These are phyloP conservation scores for Xiphorhynchus elegans DNA, from an alignment of 2,113 vertebrate genomes.

Conservation along the genomic window DNA sequence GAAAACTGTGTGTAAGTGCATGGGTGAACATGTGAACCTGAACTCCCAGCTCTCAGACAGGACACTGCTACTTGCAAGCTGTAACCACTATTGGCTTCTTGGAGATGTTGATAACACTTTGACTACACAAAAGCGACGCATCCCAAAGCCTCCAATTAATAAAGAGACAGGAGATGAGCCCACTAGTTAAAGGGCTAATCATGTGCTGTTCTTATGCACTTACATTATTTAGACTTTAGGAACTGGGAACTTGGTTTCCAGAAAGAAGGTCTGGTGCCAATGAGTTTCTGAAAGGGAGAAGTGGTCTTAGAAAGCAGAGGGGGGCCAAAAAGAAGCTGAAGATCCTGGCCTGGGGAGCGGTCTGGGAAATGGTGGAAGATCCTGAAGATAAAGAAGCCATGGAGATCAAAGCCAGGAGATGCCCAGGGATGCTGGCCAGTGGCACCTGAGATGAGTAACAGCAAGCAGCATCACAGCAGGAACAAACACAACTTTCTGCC, in stretches of 20 bases:
- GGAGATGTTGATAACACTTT: neutral
- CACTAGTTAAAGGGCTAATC: neutral
- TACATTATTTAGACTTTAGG: neutral
- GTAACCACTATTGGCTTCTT: neutral
- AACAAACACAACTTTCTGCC: accelerated
- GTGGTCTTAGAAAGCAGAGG: neutral
- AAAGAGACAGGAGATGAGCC: neutral
- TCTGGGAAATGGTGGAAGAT: neutral
- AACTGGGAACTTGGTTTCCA: neutral
- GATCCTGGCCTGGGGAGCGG: neutral
- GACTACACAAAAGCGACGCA: neutral
- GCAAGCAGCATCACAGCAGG: neutral
- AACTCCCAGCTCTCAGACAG: neutral
- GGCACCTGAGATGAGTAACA: neutral
- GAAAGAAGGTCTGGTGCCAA: neutral
- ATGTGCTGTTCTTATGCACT: neutral
- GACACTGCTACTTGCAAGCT: neutral
- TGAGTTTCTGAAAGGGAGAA: neutral
- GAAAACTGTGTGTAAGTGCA: neutral
- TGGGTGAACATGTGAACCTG: neutral
- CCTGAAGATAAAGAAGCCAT: neutral
- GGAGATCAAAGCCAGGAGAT: neutral
- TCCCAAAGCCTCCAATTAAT: neutral
- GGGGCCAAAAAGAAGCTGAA: neutral
- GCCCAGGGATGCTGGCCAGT: neutral